Conservation (phyloP, 92 coral and sea anemone species). For the Epizoanthus rinbou region DNA sequence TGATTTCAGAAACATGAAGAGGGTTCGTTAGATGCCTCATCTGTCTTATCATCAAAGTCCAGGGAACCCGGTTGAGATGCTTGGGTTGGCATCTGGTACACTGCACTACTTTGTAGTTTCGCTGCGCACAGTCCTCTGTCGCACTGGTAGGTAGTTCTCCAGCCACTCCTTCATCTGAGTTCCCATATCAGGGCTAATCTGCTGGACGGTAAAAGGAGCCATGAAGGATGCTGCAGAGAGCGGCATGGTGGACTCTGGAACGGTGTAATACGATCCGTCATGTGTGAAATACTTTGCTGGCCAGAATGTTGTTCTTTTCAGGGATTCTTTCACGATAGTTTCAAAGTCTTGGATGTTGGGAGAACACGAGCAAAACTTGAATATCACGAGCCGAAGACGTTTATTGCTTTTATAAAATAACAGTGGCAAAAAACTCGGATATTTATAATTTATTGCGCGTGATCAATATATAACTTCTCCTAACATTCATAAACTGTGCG, state of each 20-base stretch:
- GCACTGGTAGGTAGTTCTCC: conserved; percentile 7
- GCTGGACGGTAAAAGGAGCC: conserved; percentile 8
- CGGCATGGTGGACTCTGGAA: conserved; percentile 6
- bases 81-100: conserved; percentile 14
- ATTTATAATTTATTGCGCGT: conserved; percentile 13
- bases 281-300: conserved; percentile 22
- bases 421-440: conserved; percentile 19
- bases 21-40: too few species aligned
- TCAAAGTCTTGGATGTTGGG: too few species aligned
- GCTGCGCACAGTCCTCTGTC: background rate
- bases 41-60: background rate
- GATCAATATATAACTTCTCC: conserved; percentile 22
- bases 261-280: conserved; percentile 13
- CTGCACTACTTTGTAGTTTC: conserved; percentile 11
- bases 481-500: conserved; percentile 14
- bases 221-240: background rate
- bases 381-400: too few species aligned
- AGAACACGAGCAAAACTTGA: too few species aligned
- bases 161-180: background rate
- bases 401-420: conserved; percentile 21
- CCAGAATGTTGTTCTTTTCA: conserved; percentile 4
- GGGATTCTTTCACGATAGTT: background rate
- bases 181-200: conserved; percentile 7
- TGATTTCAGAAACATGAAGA: background rate
- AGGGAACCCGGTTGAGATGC: background rate